These are phyloP conservation scores for Anas bahamensis DNA, from an alignment of 2,797 vertebrate genomes.

Conservation along the genomic window DNA sequence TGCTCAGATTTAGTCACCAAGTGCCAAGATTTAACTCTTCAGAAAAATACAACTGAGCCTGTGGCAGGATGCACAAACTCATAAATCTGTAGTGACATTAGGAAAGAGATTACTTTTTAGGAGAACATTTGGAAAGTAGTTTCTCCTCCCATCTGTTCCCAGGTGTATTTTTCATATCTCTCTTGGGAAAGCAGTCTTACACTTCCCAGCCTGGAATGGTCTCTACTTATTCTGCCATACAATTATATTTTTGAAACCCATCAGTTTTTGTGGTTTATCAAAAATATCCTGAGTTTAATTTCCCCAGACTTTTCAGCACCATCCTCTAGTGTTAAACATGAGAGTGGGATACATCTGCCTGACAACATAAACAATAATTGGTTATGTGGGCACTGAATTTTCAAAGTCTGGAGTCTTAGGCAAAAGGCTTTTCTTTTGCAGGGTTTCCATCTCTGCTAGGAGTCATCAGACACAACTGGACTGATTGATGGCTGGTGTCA, in stretches of 20 bases:
- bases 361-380: neutral
- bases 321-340: neutral
- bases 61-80: neutral
- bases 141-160: neutral
- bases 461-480: neutral
- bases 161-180: neutral
- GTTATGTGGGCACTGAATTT: neutral
- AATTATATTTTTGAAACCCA: neutral
- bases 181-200: neutral
- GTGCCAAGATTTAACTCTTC: neutral
- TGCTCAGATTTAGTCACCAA: neutral
- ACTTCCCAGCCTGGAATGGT: neutral
- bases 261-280: neutral
- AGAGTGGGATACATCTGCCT: neutral
- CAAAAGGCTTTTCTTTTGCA: neutral
- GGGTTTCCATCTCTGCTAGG: neutral
- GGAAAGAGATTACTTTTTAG: neutral
- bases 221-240: neutral
- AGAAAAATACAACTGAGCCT: neutral
- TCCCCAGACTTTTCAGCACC: neutral
- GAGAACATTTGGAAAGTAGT: neutral
- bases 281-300: neutral
- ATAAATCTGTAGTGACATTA: slow-evolving; percentile 35
- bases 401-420: neutral
- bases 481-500: neutral